Evolutionary conservation across 2,113 vertebrate genomes (phyloP), one percentile per base, ranked within the genome.

Genomic region (Mystacornis crossleyi): DNA sequence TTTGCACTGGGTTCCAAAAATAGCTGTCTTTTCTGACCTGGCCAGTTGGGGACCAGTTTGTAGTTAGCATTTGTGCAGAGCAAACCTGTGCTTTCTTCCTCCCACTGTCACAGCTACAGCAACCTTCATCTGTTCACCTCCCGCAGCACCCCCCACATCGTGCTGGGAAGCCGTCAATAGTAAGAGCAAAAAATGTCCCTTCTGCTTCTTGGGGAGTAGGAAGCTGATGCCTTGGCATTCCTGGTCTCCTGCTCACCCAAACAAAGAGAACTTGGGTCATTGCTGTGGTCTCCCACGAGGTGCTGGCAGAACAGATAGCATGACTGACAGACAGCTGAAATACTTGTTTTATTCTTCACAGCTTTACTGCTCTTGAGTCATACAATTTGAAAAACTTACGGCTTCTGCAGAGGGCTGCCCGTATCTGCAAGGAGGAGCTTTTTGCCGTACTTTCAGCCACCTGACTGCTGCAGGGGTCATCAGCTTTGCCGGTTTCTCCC

Each of bases 101-200:
- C 34, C 75, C 1, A 1, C 58, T 57, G 23, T 28, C 4, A 14
- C 42, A 89, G 26, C 51, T 89, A 61, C 48, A 89, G 33, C 42
- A 61, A 3, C 40, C 61, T 60, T 71, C 38, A 45, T 54, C 14
- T 50, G 10, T n/a, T 83, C 16, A 54, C 26, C 25, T 72, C 12
- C 20, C 2, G 8, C n/a, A 45, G 23, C 15, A 38, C 16, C 20
- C 82, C 69, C 28, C 38, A 1, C 2, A 0, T 12, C 50, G 48
- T 34, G 12, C 24, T 75, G 29, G 34, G 42, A 75, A 87, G 40
- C 36, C 33, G 11, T 2, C 4, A 69, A 8, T 8, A 77, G 38
- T 34, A 85, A 65, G 36, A 82, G 31, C 31, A 51, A 9, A 40
- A 72, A 65, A 88, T 54, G 12, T 4, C 11, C 18, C 12, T 79